Evolutionary conservation across 2,888 invertebrate species (phyloP).

Genomic region (Chesias legatella): DNA sequence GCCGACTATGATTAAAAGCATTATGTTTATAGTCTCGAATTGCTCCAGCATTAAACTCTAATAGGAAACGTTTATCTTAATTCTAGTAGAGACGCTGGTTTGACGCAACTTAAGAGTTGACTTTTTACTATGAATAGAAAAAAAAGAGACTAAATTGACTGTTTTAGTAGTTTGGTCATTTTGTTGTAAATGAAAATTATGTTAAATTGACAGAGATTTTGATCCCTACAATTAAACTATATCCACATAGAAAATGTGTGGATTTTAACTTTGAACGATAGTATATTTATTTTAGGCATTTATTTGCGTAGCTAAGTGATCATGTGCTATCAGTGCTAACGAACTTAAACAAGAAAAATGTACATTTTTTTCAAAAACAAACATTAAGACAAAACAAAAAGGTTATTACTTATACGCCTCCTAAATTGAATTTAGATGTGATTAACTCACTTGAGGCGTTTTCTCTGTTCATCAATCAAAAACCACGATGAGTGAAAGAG

Average conservation of each 20-base stretch:
- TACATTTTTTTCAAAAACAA: constrained; percentile 54
- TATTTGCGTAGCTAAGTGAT: too few relatives aligned
- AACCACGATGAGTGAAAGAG: constrained; percentile 55
- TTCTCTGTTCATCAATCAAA: constrained; percentile 79
- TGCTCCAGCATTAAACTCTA: constrained; percentile 69
- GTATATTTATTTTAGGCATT: too few relatives aligned
- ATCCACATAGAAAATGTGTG: too few relatives aligned
- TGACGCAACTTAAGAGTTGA: constrained; percentile 53
- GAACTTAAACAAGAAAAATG: too few relatives aligned
- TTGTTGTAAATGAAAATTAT: constrained; percentile 12
- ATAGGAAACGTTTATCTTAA: constrained; percentile 75
- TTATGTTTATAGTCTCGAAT: constrained; percentile 74
- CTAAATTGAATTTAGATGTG: constrained; percentile 78
- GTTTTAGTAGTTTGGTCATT: constrained; percentile 4
- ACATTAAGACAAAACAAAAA: constrained; percentile 66
- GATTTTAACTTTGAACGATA: too few relatives aligned
- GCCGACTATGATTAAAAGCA: constrained; percentile 64
- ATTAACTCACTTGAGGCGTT: constrained; percentile 76
- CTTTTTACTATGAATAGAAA: constrained; percentile 27
- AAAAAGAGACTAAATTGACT: constrained; percentile 21
- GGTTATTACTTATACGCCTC: constrained; percentile 58
- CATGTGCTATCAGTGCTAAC: too few relatives aligned
- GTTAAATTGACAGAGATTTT: neutral
- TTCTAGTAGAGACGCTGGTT: constrained; percentile 68
- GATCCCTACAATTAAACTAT: too few relatives aligned